A percentile compares a stretch with the other conserved stretches of the same genome.
These are phyloP conservation scores for Bombycilla garrulus DNA, from an alignment of 2,113 vertebrate genomes.

Conservation along the genomic window DNA sequence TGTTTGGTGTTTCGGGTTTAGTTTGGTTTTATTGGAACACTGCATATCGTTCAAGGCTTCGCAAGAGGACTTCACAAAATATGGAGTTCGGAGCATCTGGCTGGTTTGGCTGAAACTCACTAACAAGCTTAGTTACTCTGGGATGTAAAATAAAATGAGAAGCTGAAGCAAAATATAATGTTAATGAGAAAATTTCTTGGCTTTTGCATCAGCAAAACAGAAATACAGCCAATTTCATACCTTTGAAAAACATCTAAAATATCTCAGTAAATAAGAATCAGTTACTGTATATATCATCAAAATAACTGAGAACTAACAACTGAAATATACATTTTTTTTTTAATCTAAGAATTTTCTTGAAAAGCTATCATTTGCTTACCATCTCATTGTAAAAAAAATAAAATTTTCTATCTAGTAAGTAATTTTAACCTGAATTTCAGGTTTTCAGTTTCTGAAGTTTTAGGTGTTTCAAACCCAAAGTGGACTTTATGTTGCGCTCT, in stretches of 20 bases:
- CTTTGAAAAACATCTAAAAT: neutral
- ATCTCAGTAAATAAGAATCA: neutral
- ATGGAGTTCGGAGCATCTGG: slow-evolving; percentile 42
- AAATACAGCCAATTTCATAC: neutral
- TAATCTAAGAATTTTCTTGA: neutral
- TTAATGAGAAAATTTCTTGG: neutral
- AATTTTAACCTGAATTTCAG: neutral
- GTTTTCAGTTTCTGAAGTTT: neutral
- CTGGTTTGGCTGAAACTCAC: slow-evolving; percentile 19
- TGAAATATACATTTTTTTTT: neutral
- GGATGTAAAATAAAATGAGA: slow-evolving; percentile 19
- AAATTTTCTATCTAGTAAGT: neutral
- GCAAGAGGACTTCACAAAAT: slow-evolving; percentile 33
- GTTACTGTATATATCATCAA: neutral
- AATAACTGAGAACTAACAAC: neutral
- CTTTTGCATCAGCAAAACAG: neutral
- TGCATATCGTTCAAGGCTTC: neutral
- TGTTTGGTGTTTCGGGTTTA: neutral
- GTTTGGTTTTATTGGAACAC: neutral
- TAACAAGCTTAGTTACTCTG: slow-evolving; percentile 36
- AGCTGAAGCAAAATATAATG: slow-evolving; percentile 12
- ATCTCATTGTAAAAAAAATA: neutral
- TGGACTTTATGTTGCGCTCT: neutral
- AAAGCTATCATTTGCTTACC: neutral
- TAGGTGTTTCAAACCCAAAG: neutral